phyloP scores from a whole-genome alignment of 2,888 invertebrate species.

The Volucella inanis region DNA sequence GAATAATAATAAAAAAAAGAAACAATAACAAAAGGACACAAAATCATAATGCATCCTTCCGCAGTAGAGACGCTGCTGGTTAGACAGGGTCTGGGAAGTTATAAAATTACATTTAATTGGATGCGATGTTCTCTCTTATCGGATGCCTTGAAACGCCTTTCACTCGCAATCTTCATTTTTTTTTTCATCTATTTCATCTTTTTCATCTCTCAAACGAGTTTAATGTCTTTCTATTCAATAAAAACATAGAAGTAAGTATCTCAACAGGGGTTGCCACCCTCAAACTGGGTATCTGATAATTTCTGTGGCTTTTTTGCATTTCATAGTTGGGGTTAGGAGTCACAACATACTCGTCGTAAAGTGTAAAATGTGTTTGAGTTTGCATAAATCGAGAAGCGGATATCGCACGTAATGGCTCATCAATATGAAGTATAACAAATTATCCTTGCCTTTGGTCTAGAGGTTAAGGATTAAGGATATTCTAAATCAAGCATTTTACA shows the following conservation, averaged over 20 bases:
- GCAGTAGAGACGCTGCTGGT: conserved; percentile 4
- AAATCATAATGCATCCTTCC: conserved; percentile 50
- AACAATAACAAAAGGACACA: conserved; percentile 29
- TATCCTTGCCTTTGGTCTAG: neutral
- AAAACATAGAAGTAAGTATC: conserved; percentile 63
- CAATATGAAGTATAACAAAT: conserved; percentile 54
- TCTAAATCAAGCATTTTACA: conserved; percentile 14
- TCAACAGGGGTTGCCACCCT: conserved; percentile 27
- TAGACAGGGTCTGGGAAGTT: conserved; percentile 15
- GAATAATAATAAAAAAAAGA: conserved; percentile 20
- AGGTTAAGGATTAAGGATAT: conserved; percentile 54
- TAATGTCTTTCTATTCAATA: conserved; percentile 59
- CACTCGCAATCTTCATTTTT: neutral
- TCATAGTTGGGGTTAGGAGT: too few relatives aligned
- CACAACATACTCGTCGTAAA: too few relatives aligned
- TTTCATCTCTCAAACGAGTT: conserved; percentile 7
- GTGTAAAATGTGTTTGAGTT: conserved; percentile 33
- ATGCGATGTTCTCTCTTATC: conserved; percentile 70
- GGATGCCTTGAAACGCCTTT: conserved; percentile 42
- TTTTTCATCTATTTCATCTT: neutral
- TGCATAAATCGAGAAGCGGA: conserved; percentile 59
- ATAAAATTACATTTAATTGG: conserved; percentile 71
- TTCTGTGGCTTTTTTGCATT: conserved; percentile 42
- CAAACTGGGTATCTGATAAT: conserved; percentile 7
- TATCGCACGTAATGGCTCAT: conserved; percentile 64